Evolutionary conservation across 1,140 invertebrate genomes (phyloP).

Genomic region (Aricia agestis): DNA sequence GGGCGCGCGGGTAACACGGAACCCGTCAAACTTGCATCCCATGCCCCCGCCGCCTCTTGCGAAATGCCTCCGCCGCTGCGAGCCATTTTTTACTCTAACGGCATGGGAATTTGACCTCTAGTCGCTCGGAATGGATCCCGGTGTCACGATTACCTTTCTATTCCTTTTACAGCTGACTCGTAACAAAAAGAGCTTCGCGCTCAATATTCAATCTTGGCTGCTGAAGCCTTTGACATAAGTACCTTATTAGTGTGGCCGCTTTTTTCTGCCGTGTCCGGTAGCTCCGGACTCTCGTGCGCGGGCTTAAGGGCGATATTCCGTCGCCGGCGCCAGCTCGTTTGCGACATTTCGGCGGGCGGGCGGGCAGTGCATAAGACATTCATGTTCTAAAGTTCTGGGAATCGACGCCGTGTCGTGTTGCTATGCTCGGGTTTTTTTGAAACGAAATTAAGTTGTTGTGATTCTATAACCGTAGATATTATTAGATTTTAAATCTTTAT

Average conservation of each 20-base stretch:
- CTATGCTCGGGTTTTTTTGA: conserved; percentile 41
- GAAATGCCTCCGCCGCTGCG: conserved; percentile 47
- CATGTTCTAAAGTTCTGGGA: conserved; percentile 49
- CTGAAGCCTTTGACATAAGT: conserved; percentile 57
- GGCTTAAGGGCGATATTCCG: neutral
- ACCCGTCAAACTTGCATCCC: conserved; percentile 65
- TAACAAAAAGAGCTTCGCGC: conserved; percentile 28
- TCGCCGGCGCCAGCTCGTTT: neutral
- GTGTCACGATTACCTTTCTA: conserved; percentile 44
- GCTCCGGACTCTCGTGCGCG: neutral
- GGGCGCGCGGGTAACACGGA: conserved; percentile 60
- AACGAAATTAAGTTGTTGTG: conserved; percentile 54
- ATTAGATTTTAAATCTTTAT: conserved; percentile 23
- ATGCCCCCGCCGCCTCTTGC: conserved; percentile 49
- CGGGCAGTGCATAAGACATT: conserved; percentile 31
- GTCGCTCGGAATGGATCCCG: conserved; percentile 12
- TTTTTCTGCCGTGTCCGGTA: conserved; percentile 13
- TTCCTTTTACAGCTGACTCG: conserved; percentile 49
- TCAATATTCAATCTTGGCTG: conserved; percentile 56
- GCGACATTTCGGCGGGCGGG: conserved; percentile 8
- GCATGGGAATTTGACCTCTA: conserved; percentile 15
- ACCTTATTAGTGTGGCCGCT: conserved; percentile 45
- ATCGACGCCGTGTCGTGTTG: conserved; percentile 50
- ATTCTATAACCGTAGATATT: conserved; percentile 39
- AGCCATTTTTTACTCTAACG: conserved; percentile 32